Percentiles rank a stretch among this genome's conserved stretches.
phyloP scores from a whole-genome alignment of 2,888 invertebrate species.

The Plagodis dolabraria region DNA sequence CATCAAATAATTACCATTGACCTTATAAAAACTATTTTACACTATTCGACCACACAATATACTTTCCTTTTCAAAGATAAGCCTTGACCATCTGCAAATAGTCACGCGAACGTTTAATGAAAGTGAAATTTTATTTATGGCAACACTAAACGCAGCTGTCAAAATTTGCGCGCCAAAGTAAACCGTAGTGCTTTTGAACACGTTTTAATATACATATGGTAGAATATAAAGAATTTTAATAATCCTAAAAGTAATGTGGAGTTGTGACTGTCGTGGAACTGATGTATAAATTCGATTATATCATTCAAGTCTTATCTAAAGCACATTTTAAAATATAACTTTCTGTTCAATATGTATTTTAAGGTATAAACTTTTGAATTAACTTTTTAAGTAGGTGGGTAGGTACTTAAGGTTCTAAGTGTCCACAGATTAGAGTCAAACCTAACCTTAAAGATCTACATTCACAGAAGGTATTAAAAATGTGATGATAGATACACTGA shows the following conservation, averaged over 20 bases:
- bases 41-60: constrained; percentile 34
- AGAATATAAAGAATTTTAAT: constrained; percentile 4
- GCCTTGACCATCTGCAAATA: constrained; percentile 45
- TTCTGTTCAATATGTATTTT: not conserved
- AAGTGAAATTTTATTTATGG: constrained; percentile 38
- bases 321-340: not conserved
- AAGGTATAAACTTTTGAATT: too few relatives aligned
- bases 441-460: too few relatives aligned
- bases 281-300: constrained; percentile 14
- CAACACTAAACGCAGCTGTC: constrained; percentile 39
- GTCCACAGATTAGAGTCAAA: too few relatives aligned
- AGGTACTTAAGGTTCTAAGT: too few relatives aligned
- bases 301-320: constrained; percentile 15
- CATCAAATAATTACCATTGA: constrained; percentile 32
- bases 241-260: constrained; percentile 9
- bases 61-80: constrained; percentile 51
- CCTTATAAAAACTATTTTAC: constrained; percentile 37
- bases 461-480: too few relatives aligned
- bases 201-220: constrained; percentile 8
- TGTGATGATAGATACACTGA: too few relatives aligned
- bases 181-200: constrained; percentile 17
- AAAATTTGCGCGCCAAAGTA: constrained; percentile 31
- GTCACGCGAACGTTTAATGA: constrained; percentile 51
- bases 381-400: too few relatives aligned
- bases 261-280: constrained; percentile 16